Percentiles rank a stretch among this genome's conserved stretches.
These are phyloP conservation scores for Trachymyrmex septentrionalis DNA, from an alignment of 1,140 invertebrate genomes.

Conservation along the genomic window DNA sequence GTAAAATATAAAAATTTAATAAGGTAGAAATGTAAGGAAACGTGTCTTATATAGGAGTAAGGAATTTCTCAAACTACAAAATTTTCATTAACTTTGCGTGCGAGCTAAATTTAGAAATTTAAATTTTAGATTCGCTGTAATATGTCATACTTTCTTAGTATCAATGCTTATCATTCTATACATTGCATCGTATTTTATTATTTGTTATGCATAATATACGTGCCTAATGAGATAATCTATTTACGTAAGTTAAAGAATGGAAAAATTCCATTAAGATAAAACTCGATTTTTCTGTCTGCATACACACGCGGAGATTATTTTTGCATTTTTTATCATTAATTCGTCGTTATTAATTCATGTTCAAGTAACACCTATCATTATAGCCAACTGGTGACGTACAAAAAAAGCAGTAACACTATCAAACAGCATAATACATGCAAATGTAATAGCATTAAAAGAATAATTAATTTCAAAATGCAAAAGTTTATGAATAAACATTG, in stretches of 20 bases:
- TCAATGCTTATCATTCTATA: background rate
- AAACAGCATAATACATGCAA: background rate
- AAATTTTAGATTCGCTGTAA: background rate
- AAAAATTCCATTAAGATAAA: slow-evolving; percentile 3
- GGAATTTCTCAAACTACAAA: background rate
- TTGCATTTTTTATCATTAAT: slow-evolving; percentile 10
- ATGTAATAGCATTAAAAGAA: background rate
- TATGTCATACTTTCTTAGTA: background rate
- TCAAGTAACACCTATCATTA: background rate
- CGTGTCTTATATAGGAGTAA: background rate
- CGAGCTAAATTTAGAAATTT: background rate
- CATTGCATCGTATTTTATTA: background rate
- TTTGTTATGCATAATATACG: background rate
- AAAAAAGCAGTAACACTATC: background rate
- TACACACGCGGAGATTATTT: background rate
- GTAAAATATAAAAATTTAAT: background rate
- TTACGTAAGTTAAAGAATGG: background rate
- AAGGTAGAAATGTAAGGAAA: background rate
- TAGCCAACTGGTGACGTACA: background rate
- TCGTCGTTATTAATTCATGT: background rate
- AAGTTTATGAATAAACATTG: slow-evolving; percentile 21
- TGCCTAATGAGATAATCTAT: slow-evolving; percentile 6
- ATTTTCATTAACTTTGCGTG: background rate
- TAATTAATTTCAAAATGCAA: background rate
- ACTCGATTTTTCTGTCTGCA: slow-evolving; percentile 17